Conservation (phyloP, 2,888 invertebrate genomes). For the Gymnosoma rotundatum region DNA sequence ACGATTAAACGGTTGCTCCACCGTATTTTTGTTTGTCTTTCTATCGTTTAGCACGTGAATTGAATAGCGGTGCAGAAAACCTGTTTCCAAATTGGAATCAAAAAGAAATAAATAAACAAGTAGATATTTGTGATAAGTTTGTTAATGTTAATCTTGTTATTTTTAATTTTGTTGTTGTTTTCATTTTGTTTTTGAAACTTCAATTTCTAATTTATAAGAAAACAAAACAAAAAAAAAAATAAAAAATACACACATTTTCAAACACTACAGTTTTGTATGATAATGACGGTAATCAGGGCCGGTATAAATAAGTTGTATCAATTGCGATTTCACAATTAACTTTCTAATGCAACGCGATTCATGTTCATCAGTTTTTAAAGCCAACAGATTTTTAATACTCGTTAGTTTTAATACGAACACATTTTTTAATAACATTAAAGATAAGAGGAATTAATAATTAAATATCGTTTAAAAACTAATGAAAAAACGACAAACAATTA, state of each 20-base stretch:
- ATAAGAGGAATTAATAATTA: too few relatives aligned
- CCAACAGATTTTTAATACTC: too few relatives aligned
- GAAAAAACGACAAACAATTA: too few relatives aligned
- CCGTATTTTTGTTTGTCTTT: slow-evolving; percentile 11
- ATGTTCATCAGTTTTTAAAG: too few relatives aligned
- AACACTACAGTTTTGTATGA: not conserved
- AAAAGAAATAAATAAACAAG: not conserved
- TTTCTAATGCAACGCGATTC: too few relatives aligned
- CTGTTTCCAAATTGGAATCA: slow-evolving; percentile 13
- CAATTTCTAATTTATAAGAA: slow-evolving; percentile 36
- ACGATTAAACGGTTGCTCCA: not conserved
- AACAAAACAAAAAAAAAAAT: too few relatives aligned
- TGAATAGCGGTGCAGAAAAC: slow-evolving; percentile 11
- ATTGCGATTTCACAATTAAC: too few relatives aligned
- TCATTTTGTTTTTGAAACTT: slow-evolving; percentile 25
- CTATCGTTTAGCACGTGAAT: slow-evolving; percentile 33
- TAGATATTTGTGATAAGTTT: not conserved
- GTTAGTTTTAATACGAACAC: too few relatives aligned
- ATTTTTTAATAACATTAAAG: too few relatives aligned
- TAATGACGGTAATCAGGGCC: too few relatives aligned
- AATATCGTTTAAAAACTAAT: too few relatives aligned
- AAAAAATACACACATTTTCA: not conserved
- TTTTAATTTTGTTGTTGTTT: slow-evolving; percentile 8
- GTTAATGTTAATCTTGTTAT: slow-evolving; percentile 4
- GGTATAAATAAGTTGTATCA: too few relatives aligned